Evolutionary conservation across 2,797 vertebrate species (phyloP).

Genomic region (Alosa sapidissima): DNA sequence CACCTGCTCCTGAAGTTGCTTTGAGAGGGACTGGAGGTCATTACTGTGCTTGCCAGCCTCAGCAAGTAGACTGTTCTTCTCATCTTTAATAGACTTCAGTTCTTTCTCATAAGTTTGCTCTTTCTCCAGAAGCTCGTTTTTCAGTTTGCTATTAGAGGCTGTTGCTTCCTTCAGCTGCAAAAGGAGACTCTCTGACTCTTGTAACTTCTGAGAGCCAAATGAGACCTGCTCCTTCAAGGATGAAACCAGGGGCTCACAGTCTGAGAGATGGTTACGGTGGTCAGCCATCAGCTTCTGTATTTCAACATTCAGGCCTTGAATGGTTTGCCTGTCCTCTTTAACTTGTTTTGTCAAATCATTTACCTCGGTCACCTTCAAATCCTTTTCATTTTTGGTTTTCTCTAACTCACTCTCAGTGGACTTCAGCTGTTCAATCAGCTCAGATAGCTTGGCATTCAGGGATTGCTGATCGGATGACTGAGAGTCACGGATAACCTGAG

Average conservation of each 20-base stretch:
- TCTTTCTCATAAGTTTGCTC: slow-evolving; percentile 76
- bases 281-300: slow-evolving; percentile 68
- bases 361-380: slow-evolving; percentile 70
- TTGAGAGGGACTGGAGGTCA: slow-evolving; percentile 70
- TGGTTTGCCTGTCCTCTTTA: slow-evolving; percentile 67
- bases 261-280: slow-evolving; percentile 70
- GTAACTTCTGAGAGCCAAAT: slow-evolving; percentile 64
- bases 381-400: slow-evolving; percentile 64
- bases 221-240: slow-evolving; percentile 79
- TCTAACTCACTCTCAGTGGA: slow-evolving; percentile 68
- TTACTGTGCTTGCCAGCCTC: slow-evolving; percentile 70
- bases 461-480: slow-evolving; percentile 78
- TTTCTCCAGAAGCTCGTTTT: slow-evolving; percentile 65
- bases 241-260: slow-evolving; percentile 75
- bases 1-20: slow-evolving; percentile 64
- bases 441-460: slow-evolving; percentile 72
- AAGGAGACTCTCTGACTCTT: slow-evolving; percentile 67
- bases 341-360: slow-evolving; percentile 73
- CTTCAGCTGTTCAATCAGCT: slow-evolving; percentile 72
- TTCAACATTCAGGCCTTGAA: slow-evolving; percentile 75
- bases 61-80: slow-evolving; percentile 74
- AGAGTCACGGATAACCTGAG: slow-evolving; percentile 71
- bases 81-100: slow-evolving; percentile 78
- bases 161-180: slow-evolving; percentile 69
- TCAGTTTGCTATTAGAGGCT: slow-evolving; percentile 64